phyloP scores from a whole-genome alignment of 2,888 invertebrate species.

The Amiota mariae region DNA sequence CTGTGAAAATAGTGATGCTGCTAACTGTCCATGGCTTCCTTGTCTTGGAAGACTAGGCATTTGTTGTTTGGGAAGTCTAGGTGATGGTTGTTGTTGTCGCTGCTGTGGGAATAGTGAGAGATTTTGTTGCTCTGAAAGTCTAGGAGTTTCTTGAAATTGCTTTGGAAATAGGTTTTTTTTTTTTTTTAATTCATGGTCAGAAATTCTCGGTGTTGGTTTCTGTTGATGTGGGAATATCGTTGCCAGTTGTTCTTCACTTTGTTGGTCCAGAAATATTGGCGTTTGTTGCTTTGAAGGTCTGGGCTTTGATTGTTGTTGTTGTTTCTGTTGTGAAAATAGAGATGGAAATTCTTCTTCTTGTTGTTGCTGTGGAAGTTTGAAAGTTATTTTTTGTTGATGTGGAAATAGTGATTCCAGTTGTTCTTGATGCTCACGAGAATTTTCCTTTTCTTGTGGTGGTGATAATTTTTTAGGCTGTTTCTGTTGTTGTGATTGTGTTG shows the following conservation, averaged over 20 bases:
- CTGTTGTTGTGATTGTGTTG: too few relatives aligned
- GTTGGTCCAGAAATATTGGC: background rate
- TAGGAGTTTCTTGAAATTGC: background rate
- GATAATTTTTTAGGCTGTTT: too few relatives aligned
- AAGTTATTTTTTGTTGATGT: too few relatives aligned
- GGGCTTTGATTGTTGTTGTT: too few relatives aligned
- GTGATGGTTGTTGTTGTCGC: background rate
- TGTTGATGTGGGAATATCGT: background rate
- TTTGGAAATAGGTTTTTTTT: background rate
- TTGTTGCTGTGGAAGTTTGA: too few relatives aligned
- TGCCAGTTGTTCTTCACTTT: background rate
- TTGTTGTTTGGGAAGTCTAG: background rate
- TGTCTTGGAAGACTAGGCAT: background rate
- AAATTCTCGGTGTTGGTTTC: background rate
- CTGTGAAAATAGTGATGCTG: background rate
- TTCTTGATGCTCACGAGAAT: too few relatives aligned
- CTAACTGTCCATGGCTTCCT: background rate
- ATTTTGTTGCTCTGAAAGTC: background rate
- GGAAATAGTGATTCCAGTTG: too few relatives aligned
- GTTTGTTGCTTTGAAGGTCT: too few relatives aligned
- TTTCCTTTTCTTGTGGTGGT: too few relatives aligned
- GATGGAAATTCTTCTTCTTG: too few relatives aligned
- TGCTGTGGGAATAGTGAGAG: background rate
- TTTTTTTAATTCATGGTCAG: background rate
- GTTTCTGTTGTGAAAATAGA: too few relatives aligned